These are phyloP conservation scores for Sebastes fasciatus DNA, from an alignment of 2,113 vertebrate genomes.

Conservation along the genomic window DNA sequence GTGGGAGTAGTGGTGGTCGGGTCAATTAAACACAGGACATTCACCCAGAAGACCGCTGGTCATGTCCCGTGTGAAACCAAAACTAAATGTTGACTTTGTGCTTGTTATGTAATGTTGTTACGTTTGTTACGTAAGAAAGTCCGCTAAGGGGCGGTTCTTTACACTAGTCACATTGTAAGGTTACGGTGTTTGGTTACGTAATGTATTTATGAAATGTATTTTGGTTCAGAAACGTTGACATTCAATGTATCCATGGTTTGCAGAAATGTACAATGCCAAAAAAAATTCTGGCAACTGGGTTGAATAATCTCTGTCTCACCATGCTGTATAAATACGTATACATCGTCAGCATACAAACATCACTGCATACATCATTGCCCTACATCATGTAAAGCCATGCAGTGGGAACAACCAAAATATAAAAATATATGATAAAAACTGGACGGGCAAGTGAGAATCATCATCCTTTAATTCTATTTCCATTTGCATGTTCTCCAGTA, in stretches of 20 bases:
- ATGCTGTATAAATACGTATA: too few species aligned
- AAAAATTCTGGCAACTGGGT: not conserved
- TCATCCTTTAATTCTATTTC: not conserved
- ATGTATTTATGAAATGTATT: not conserved
- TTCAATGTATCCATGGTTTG: not conserved
- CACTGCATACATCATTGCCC: not conserved
- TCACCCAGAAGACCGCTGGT: too few species aligned
- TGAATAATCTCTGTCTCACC: too few species aligned
- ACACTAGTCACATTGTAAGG: too few species aligned
- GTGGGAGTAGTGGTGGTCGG: too few species aligned
- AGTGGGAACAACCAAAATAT: not conserved
- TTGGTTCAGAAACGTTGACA: not conserved
- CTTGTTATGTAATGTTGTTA: too few species aligned
- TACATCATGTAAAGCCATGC: not conserved
- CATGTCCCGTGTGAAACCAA: too few species aligned
- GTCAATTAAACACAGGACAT: too few species aligned
- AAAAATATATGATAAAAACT: not conserved
- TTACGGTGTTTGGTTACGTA: too few species aligned
- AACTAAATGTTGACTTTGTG: too few species aligned
- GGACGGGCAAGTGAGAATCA: not conserved
- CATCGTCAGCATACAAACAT: not conserved
- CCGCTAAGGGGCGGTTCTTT: too few species aligned
- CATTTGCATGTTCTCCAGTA: not conserved
- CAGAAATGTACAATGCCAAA: not conserved
- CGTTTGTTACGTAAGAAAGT: too few species aligned